Evolutionary conservation across 2,113 vertebrate genomes (phyloP).

Genomic region (Synchiropus splendidus): DNA sequence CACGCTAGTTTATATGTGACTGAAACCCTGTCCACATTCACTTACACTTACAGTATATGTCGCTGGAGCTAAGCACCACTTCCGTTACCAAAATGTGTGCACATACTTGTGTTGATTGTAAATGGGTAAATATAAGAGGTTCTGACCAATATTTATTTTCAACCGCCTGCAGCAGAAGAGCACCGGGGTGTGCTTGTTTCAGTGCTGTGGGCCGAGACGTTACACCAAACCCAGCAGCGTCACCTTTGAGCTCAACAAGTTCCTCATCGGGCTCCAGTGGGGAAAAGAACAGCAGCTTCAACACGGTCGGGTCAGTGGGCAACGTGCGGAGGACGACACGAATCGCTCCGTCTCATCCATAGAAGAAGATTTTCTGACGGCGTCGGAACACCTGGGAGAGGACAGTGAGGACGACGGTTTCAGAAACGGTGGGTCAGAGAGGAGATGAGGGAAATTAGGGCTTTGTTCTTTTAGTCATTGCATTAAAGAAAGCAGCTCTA

Average conservation of each 20-base stretch:
- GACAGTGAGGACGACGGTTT: conserved; percentile 80
- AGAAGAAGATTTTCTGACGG: conserved; percentile 93
- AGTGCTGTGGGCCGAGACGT: conserved; percentile 68
- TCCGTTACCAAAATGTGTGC: too few relatives aligned
- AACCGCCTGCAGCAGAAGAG: conserved; percentile 53
- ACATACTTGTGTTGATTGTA: too few relatives aligned
- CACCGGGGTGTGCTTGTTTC: conserved; percentile 83
- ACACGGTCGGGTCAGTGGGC: conserved; percentile 50
- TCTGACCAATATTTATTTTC: not conserved
- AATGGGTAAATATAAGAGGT: too few relatives aligned
- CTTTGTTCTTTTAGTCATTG: not conserved
- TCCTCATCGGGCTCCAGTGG: conserved; percentile 85
- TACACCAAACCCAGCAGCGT: conserved; percentile 71
- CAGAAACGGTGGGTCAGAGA: conserved; percentile 71
- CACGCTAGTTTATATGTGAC: too few relatives aligned
- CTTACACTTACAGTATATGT: too few relatives aligned
- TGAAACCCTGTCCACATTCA: too few relatives aligned
- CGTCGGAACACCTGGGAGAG: conserved; percentile 88
- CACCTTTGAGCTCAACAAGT: conserved; percentile 93
- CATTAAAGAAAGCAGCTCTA: not conserved
- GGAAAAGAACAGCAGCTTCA: conserved; percentile 77
- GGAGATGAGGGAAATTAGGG: not conserved
- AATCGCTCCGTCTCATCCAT: conserved; percentile 92
- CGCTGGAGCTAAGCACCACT: too few relatives aligned
- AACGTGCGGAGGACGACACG: conserved; percentile 83